These are phyloP conservation scores for Sepioteuthis lessoniana DNA, from an alignment of 2,888 invertebrate genomes.

Conservation along the genomic window DNA sequence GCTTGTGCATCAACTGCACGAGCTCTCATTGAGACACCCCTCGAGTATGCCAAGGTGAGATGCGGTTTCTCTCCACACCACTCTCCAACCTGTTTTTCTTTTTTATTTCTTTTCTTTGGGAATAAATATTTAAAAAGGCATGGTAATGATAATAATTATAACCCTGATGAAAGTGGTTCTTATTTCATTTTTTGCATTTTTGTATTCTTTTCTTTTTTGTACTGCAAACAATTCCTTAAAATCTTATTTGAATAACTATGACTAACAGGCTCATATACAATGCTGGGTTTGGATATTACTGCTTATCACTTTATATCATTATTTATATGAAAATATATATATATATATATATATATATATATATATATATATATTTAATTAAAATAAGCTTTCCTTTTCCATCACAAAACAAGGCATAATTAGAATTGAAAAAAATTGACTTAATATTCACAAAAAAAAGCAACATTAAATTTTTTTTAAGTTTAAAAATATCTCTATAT, in stretches of 20 bases:
- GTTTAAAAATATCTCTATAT: too few relatives aligned
- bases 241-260: not conserved
- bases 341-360: not conserved
- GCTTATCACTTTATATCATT: not conserved
- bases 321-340: not conserved
- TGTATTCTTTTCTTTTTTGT: not conserved
- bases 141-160: not conserved
- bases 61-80: not conserved
- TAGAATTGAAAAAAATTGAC: too few relatives aligned
- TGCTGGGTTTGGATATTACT: not conserved
- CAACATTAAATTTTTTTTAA: too few relatives aligned
- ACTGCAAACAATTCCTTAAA: not conserved
- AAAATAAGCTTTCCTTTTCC: too few relatives aligned
- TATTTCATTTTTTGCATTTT: not conserved
- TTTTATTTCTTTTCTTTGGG: not conserved
- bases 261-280: not conserved
- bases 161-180: not conserved
- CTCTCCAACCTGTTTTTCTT: not conserved
- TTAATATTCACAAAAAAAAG: too few relatives aligned
- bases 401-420: too few relatives aligned
- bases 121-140: not conserved
- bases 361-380: not conserved
- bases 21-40: conserved; percentile 72
- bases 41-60: conserved; percentile 73
- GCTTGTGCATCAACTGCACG: conserved; percentile 67